Base-by-base conservation (phyloP, 2,113 vertebrate species). In the Baryphthengus martii region DNA sequence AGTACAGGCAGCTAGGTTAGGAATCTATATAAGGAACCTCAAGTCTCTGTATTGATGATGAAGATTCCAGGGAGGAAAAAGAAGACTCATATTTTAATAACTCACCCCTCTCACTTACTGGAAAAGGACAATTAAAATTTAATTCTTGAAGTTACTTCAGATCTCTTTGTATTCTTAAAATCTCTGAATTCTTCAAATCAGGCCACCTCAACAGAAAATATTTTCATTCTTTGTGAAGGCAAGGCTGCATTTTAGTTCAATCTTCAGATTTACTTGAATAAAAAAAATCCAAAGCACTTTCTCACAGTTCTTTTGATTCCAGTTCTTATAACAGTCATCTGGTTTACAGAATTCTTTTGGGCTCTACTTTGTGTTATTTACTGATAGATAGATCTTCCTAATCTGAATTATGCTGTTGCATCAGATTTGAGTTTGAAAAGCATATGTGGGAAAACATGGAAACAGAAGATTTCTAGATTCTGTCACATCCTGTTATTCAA, bases 1-100 rank as follows among this genome's bases (percentile, higher is more conserved):
- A 35, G n/a, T 8, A 85, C 11, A 75, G 17, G 37, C 13, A 45
- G 8, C 10, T 75, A 53, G 50, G n/a, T 63, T 44, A 59, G 12
- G 6, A 67, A 50, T 28, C 8, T 62, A 11, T 45, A 14, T 29
- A 50, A 72, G 18, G 25, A 63, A 42, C 7, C 6, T 53, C 26
- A 63, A n/a, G 53, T 45, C 4, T 24, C 1, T 0, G 2, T 29
- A 73, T 7, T n/a, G 2, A 47, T 6, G 33, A 11, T 37, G 15
- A 88, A 47, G 9, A 7, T 62, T 62, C 47, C 9, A 39, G 24
- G 33, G 9, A 17, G 31, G 13, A 15, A 26, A 47, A 78, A 47
- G 62, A 68, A 21, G 4, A 28, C 10, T 28, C 8, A 24, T n/a
- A 44, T 50, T 52, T 72, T 62, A 67, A 39, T 40, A 74, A 70